phyloP scores from a whole-genome alignment of 2,113 vertebrate genomes.

The Empidonax traillii region DNA sequence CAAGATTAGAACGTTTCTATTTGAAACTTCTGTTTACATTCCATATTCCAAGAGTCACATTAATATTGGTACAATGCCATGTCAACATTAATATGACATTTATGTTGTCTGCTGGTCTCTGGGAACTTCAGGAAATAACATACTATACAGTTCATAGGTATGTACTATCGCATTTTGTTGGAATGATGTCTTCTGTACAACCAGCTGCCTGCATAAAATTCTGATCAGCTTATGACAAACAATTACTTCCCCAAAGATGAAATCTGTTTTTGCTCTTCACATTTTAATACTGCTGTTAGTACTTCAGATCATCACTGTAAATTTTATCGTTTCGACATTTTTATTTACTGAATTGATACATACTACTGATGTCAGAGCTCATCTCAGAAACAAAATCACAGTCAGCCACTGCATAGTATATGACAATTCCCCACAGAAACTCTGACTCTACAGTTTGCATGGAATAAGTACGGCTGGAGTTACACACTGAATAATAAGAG shows the following conservation, averaged over 20 bases:
- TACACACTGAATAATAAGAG: conserved; percentile 44
- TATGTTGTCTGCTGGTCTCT: conserved; percentile 67
- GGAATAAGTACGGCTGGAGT: conserved; percentile 45
- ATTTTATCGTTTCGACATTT: conserved; percentile 19
- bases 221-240: conserved; percentile 51
- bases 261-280: conserved; percentile 29
- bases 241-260: conserved; percentile 45
- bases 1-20: conserved; percentile 60
- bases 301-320: conserved; percentile 65
- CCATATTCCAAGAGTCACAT: conserved; percentile 67
- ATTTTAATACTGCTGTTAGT: conserved; percentile 54
- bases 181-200: conserved; percentile 64
- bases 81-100: conserved; percentile 68
- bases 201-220: conserved; percentile 62
- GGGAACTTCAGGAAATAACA: conserved; percentile 48
- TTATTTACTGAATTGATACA: conserved; percentile 64
- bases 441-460: conserved; percentile 49
- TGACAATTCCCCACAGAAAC: conserved; percentile 63
- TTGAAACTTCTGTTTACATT: conserved; percentile 64
- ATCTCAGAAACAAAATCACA: conserved; percentile 59
- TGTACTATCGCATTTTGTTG: conserved; percentile 36
- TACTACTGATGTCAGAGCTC: conserved; percentile 55
- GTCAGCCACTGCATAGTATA: conserved; percentile 62
- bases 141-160: conserved; percentile 43
- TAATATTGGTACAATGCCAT: conserved; percentile 60